Evolutionary conservation across 35 echinoderm and acorn worm species (phyloP).

Genomic region (Ophiothrix spiculata): DNA sequence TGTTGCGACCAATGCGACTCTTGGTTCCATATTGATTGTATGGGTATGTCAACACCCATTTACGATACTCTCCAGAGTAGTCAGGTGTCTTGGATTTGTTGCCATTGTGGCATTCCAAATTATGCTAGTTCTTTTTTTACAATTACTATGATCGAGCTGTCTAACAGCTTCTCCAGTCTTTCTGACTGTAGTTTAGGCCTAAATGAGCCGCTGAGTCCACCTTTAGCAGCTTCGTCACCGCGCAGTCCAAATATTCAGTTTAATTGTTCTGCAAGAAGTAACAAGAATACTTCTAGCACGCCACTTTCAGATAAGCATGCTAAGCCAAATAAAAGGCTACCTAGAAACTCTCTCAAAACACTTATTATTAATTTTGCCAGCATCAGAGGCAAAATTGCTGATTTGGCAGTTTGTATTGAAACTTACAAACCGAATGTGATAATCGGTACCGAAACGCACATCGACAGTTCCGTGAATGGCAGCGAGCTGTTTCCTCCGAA

Average conservation of each 20-base stretch:
- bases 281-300: background rate
- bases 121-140: constrained; percentile 21
- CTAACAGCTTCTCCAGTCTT: background rate
- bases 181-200: background rate
- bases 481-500: constrained; percentile 30
- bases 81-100: constrained; percentile 16
- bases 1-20: constrained; percentile 27
- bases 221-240: background rate
- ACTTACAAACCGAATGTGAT: constrained; percentile 41
- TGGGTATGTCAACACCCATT: background rate
- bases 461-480: constrained; percentile 10
- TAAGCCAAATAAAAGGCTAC: background rate
- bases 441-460: constrained; percentile 37
- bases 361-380: constrained; percentile 42
- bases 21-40: constrained; percentile 44
- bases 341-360: constrained; percentile 14
- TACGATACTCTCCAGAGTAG: background rate
- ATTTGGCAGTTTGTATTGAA: constrained; percentile 29
- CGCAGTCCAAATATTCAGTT: no score
- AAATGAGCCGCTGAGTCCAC: background rate
- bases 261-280: background rate
- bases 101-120: no score
- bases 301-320: background rate
- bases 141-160: background rate
- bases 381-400: constrained; percentile 27